Evolutionary conservation across 2,888 invertebrate species (phyloP), one percentile per base, ranked within the genome.

Genomic region (Thyatira batis): DNA sequence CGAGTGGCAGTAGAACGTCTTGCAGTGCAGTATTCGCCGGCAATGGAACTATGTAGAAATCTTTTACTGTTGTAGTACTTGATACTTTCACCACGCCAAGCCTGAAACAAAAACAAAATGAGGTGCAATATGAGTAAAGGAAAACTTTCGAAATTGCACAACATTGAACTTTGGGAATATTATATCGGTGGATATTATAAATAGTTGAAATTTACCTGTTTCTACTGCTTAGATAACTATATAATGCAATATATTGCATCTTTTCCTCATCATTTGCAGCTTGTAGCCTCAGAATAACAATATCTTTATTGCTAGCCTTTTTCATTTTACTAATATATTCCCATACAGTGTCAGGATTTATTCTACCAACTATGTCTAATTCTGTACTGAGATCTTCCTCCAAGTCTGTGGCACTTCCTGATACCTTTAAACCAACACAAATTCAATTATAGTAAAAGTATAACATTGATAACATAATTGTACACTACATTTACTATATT

Each of bases 251-350:
- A 73, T 97, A 98, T 28, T 96, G 96, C 82, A 95, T 95, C 78
- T 96, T 96, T 78, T 98, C 97, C 69, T 96, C 96, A 55, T 96
- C 95, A 64, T 95, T 95, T 0, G 96, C 95, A 0, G 98, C 96
- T 64, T 96, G 95, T 50, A 98, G 89, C 58, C 96, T 93, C 51
- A 98, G 92, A 21, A 98, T 93, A 10, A 97, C 93, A 25, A 98
- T 96, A 74, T 98, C 97, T 87, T 98, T 98, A 58, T 96, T 96
- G 48, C 96, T 96, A 44, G 96, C 95, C 77, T 96, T 96, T 76
- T 96, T 97, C 92, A 98, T 97, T 88, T 98, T 97, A 30, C 94
- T 94, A 53, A 99, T 95, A 78, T 99, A 99, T 55, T 98, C 98
- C 97, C 97, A 98, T 5, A 96, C 98, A 10, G 96, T 97, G 10